phyloP scores from a whole-genome alignment of 2,113 vertebrate genomes.

The Lucifuga dentata region DNA sequence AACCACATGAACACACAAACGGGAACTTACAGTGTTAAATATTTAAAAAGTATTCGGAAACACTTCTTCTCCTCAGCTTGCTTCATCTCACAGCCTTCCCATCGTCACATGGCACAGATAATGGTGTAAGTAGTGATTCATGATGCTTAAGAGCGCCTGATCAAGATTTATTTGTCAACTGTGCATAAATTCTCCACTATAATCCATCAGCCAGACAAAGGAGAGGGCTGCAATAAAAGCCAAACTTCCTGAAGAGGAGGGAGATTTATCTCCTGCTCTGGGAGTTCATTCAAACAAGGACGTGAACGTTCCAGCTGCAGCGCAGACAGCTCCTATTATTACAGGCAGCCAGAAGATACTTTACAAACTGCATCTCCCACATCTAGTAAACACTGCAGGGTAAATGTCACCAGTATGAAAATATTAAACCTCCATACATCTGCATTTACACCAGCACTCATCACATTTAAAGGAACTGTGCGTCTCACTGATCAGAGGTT shows the following conservation, averaged over 20 bases:
- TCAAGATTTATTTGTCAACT: conserved; percentile 70
- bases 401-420: conserved; percentile 23
- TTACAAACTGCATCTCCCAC: conserved; percentile 18
- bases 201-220: conserved; percentile 72
- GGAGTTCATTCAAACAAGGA: conserved; percentile 62
- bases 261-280: conserved; percentile 66
- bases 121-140: conserved; percentile 57
- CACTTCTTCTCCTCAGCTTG: conserved; percentile 19
- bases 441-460: conserved; percentile 4
- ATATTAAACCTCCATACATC: conserved; percentile 5
- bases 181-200: conserved; percentile 66
- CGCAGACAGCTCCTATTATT: conserved; percentile 35
- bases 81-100: conserved; percentile 34
- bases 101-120: conserved; percentile 46
- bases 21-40: conserved; percentile 42
- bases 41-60: conserved; percentile 44
- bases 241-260: conserved; percentile 55
- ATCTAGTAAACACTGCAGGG: conserved; percentile 26
- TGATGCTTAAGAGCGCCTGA: conserved; percentile 57
- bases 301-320: conserved; percentile 27
- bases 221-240: conserved; percentile 71
- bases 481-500: no score
- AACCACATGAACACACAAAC: conserved; percentile 31
- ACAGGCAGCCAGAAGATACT: conserved; percentile 37
- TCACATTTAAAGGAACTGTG: conserved; percentile 16